Base-by-base conservation (phyloP, 2,113 vertebrate genomes). In the Callorhinus ursinus region DNA sequence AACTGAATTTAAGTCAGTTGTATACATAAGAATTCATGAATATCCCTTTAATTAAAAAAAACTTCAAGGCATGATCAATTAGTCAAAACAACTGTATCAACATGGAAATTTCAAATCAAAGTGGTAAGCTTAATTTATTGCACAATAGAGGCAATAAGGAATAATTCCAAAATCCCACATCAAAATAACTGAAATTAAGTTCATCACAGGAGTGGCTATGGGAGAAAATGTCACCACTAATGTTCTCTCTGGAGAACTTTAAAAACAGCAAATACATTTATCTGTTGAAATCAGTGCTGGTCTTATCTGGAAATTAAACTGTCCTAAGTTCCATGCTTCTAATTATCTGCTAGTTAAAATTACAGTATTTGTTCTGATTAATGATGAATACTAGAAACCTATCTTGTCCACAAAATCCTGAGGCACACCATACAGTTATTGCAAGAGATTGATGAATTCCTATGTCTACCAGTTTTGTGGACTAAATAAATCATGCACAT, bases 111-210 rank as follows among this genome's bases (percentile, higher is more conserved):
- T 94, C 22, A 69, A 89, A 91, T 61, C n/a, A 83, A 94, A 86
- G 28, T 69, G 61, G 33, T 42, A 90, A 89, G 61, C n/a, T 74
- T 92, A 82, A 82, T 90, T 94, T 88, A 90, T 49, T 93, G 10
- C 33, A 90, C 51, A 90, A 77, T 28, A 80, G 57, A 92, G 51
- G 36, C 28, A 85, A 85, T 85, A 93, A 97, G 33, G 31, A 93
- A 92, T 46, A 97, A 88, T 81, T 93, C 57, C 59, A 80, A 88
- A 95, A 67, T 96, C 46, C 13, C 13, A 49, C 46, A 92, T 57
- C 51, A 90, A 95, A 96, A 22, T 77, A 81, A 88, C 33, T 71
- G 19, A 96, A 97, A 79, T 86, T 92, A 97, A 96, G 51, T 81
- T 97, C 13, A 86, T 19, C 46, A 90, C 14, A 83, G 39, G 28